These are phyloP conservation scores for Onychomys torridus DNA, from an alignment of 2,797 vertebrate species.

Conservation along the genomic window DNA sequence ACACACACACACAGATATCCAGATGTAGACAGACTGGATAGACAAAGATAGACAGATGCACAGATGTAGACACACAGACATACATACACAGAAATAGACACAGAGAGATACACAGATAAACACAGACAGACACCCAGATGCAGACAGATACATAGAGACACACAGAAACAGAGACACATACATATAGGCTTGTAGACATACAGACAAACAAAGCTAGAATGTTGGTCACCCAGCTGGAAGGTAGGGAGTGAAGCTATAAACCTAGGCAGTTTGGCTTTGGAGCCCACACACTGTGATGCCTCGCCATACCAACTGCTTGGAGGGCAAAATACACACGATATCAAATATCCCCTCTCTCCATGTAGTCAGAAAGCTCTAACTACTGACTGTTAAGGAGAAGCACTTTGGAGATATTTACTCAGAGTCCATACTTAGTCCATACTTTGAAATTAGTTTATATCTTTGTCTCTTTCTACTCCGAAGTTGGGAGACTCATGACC, in stretches of 20 bases:
- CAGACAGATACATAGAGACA: neutral
- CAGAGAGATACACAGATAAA: neutral
- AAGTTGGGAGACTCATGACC: neutral
- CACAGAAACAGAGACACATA: neutral
- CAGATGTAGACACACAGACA: neutral
- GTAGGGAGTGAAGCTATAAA: neutral
- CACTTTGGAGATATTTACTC: neutral
- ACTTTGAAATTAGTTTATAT: neutral
- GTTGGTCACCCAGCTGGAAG: neutral
- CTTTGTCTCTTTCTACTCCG: neutral
- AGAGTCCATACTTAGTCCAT: neutral
- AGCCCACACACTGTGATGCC: neutral
- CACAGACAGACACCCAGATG: neutral
- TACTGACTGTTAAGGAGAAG: neutral
- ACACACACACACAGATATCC: neutral
- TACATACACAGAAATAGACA: neutral
- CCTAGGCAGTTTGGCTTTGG: neutral
- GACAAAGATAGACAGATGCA: neutral
- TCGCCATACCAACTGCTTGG: neutral
- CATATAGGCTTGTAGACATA: too few relatives aligned
- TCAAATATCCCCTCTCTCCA: neutral
- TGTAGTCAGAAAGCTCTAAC: neutral
- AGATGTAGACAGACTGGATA: neutral
- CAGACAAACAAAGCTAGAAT: neutral
- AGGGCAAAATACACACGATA: neutral